Conservation (phyloP, 2,113 vertebrate genomes). For the Rutilus rutilus region DNA sequence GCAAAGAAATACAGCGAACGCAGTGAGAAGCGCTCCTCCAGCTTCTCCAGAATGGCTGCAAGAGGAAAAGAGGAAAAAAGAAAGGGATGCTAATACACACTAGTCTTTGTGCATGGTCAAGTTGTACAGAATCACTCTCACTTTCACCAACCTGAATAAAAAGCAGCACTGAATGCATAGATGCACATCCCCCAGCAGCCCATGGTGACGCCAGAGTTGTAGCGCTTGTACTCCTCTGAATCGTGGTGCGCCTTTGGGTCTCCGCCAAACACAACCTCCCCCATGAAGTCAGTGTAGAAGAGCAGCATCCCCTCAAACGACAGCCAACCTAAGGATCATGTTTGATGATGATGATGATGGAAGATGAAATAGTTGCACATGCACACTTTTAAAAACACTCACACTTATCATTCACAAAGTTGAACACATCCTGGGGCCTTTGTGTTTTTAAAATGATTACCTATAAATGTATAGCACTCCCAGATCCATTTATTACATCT, state of each 20-base stretch:
- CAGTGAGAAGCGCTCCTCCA: slow-evolving; percentile 89
- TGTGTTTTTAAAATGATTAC: background rate
- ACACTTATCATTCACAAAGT: background rate
- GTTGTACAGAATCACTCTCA: background rate
- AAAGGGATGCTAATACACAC: slow-evolving; percentile 33
- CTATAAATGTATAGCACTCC: background rate
- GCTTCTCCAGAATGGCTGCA: slow-evolving; percentile 90
- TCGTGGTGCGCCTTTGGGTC: slow-evolving; percentile 90
- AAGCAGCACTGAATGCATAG: slow-evolving; percentile 96
- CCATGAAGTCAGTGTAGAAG: slow-evolving; percentile 99
- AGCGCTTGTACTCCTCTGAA: slow-evolving; percentile 89
- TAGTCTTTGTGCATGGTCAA: background rate
- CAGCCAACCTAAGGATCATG: slow-evolving; percentile 84
- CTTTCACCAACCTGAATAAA: slow-evolving; percentile 89
- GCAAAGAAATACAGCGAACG: slow-evolving; percentile 95
- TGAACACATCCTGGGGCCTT: background rate
- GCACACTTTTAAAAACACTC: background rate
- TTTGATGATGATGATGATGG: background rate
- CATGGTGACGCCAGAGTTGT: slow-evolving; percentile 93
- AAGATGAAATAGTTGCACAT: background rate
- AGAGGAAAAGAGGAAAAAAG: background rate
- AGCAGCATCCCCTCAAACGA: slow-evolving; percentile 97
- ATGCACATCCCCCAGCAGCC: slow-evolving; percentile 99
- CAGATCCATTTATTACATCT: background rate
- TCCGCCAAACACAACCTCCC: slow-evolving; percentile 94